Conservation (phyloP, 2,113 vertebrate species). For the Archilochus colubris region DNA sequence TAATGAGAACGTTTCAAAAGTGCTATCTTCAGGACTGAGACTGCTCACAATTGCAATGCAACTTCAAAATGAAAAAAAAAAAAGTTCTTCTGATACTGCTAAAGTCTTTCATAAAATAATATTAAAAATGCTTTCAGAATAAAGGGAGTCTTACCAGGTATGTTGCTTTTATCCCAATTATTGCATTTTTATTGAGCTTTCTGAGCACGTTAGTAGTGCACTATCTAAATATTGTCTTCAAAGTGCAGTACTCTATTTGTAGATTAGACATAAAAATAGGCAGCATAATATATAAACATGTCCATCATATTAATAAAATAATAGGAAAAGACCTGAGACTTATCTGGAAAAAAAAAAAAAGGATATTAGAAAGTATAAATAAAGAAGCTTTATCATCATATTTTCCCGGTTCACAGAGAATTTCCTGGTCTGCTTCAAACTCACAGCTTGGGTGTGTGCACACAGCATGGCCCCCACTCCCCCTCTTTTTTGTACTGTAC, state of each 20-base stretch:
- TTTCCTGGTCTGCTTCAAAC: background rate
- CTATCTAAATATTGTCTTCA: background rate
- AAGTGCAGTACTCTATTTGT: background rate
- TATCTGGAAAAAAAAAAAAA: background rate
- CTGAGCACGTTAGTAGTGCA: background rate
- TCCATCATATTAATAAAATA: background rate
- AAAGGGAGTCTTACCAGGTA: background rate
- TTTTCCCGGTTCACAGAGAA: background rate
- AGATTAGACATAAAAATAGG: background rate
- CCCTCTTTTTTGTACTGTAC: background rate
- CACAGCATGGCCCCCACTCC: background rate
- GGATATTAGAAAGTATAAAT: background rate
- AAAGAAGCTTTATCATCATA: background rate
- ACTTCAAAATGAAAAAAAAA: background rate
- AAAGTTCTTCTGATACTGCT: background rate
- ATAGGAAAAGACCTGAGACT: background rate
- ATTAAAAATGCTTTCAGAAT: background rate
- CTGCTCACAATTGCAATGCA: background rate
- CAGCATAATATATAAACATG: background rate
- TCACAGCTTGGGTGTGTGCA: background rate
- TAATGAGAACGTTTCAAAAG: background rate
- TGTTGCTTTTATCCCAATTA: background rate
- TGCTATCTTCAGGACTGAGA: background rate
- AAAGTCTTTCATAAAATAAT: background rate
- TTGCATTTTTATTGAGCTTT: background rate